Conservation (phyloP, 1,140 invertebrate genomes). For the Zaprionus gabonicus region DNA sequence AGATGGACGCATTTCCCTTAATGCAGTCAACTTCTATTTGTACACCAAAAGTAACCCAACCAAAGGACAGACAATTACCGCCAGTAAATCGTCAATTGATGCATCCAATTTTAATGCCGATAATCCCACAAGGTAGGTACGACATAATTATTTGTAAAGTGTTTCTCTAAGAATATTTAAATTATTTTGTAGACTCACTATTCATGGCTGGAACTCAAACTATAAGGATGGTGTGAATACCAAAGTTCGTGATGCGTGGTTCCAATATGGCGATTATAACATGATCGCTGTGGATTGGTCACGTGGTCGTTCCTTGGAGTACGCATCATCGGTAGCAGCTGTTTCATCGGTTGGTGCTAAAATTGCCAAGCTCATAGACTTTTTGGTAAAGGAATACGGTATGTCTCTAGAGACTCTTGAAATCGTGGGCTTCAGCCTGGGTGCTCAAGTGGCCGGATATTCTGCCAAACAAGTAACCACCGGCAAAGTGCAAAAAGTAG, state of each 20-base stretch:
- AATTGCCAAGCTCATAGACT: conserved; percentile 85
- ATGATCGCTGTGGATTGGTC: conserved; percentile 88
- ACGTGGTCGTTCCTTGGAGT: conserved; percentile 84
- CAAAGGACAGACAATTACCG: conserved; percentile 44
- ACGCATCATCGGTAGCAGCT: conserved; percentile 83
- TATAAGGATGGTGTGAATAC: conserved; percentile 71
- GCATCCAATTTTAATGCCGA: conserved; percentile 56
- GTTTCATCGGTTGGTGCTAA: conserved; percentile 61
- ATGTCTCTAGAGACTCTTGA: conserved; percentile 86
- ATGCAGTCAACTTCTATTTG: conserved; percentile 61
- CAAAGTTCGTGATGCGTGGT: conserved; percentile 84
- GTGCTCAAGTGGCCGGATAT: conserved; percentile 88
- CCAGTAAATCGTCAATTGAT: conserved; percentile 43
- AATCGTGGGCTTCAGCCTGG: conserved; percentile 88
- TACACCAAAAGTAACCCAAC: conserved; percentile 60
- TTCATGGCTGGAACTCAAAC: conserved; percentile 77
- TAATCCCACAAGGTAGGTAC: conserved; percentile 65
- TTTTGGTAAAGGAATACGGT: conserved; percentile 82
- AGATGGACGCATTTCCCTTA: conserved; percentile 41
- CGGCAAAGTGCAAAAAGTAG: conserved; percentile 67
- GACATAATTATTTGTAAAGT: not conserved
- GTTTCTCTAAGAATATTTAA: not conserved
- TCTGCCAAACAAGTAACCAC: conserved; percentile 84
- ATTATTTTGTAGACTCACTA: conserved; percentile 53
- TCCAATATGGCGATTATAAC: conserved; percentile 84